Base-by-base conservation (phyloP, 1,140 invertebrate species). In the Nebria ingens region DNA sequence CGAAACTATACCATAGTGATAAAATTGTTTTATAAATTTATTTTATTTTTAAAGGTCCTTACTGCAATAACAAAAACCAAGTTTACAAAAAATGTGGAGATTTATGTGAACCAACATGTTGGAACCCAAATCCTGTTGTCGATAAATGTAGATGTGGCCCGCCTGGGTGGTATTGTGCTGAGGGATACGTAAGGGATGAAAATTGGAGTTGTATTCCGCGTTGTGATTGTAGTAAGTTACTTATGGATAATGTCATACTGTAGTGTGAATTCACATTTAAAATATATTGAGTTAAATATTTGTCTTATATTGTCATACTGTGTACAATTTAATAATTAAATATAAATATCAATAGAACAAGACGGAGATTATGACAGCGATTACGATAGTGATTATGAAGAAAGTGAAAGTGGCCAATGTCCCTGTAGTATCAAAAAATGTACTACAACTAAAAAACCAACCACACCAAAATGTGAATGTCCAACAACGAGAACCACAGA, bases 101-200 rank as follows among this genome's bases (percentile, higher is more conserved):
- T 12, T 12, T 29, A 15, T 54, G 52, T 38, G 56, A 58, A 34
- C 42, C 56, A 15, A 58, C 56, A 29, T 58, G 56, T 50, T 20
- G 15, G 21, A 40, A 57, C 9, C 19, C 22, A n/a, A 17, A 45
- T 11, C 56, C 53, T 11, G 38, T 19, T 2, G 15, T 45, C 9
- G 17, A 19, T 19, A 51, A 15, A 19, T 20, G 15, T 20, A 25
- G 13, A 20, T 29, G n/a, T 56, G 55, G 45, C 17, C 50, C 55
- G 20, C 45, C 55, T 4, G 55, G 45, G 29, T 58, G 57, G 21
- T 61, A 56, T 52, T 61, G 58, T 50, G 17, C 49, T 21, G 58
- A 59, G 50, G 60, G 60, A 19, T 59, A 53, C 45, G 53, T 61
- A 19, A 49, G 55, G 12, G 21, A 56, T 52, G 55, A 52, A 13